phyloP scores from a whole-genome alignment of 2,888 invertebrate genomes.

The Hipparchia semele region DNA sequence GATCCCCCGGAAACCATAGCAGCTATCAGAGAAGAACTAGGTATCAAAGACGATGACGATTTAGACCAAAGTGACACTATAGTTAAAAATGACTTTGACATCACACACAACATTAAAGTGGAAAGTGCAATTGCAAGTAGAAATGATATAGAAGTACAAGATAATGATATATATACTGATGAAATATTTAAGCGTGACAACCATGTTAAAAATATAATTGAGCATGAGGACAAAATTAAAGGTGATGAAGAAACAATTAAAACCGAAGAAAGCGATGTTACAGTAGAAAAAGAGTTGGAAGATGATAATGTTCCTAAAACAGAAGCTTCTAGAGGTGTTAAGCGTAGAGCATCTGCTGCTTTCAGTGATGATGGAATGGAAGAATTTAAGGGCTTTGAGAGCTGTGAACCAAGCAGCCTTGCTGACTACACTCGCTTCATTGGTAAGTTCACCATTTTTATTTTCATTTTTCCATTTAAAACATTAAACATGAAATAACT shows the following conservation, averaged over 20 bases:
- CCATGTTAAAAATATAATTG: not conserved
- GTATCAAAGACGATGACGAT: conserved; percentile 4
- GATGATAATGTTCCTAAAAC: conserved; percentile 25
- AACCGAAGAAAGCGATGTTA: conserved; percentile 24
- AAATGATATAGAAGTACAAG: conserved; percentile 4
- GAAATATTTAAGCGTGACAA: not conserved
- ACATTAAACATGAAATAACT: not conserved
- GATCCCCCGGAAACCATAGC: conserved; percentile 15
- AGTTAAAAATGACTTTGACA: conserved; percentile 2
- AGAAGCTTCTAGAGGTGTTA: conserved; percentile 52
- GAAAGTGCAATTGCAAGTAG: not conserved
- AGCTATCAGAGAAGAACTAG: conserved; percentile 14
- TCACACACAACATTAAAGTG: not conserved
- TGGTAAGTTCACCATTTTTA: conserved; percentile 52
- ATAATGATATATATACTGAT: conserved; percentile 9
- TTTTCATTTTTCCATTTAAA: not conserved
- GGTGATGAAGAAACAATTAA: conserved; percentile 18
- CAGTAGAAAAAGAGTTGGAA: conserved; percentile 25
- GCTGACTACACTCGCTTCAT: conserved; percentile 59
- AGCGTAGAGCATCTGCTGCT: conserved; percentile 68
- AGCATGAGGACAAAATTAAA: not conserved
- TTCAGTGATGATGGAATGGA: conserved; percentile 62
- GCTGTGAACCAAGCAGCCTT: conserved; percentile 50
- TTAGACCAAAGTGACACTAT: not conserved
- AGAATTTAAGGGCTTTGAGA: conserved; percentile 70